phyloP scores from a whole-genome alignment of 2,113 vertebrate species.

The Menidia beryllina region DNA sequence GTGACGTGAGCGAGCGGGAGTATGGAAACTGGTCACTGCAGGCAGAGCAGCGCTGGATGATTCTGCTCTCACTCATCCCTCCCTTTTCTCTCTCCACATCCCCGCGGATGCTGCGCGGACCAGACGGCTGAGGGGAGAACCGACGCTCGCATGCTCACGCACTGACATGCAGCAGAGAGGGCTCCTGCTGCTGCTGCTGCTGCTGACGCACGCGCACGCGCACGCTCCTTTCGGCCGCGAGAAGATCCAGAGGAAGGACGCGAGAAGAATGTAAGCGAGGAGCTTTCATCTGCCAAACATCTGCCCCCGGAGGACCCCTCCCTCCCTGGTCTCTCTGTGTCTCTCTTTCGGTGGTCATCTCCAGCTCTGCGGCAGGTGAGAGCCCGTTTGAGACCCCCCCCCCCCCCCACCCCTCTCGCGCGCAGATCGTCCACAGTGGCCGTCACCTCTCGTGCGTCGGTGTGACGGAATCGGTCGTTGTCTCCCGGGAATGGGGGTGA shows the following conservation, averaged over 20 bases:
- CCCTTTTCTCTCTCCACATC: constrained; percentile 28
- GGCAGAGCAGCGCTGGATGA: constrained; percentile 57
- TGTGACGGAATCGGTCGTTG: constrained; percentile 10
- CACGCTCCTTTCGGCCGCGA: constrained; percentile 17
- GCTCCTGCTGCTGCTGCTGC: constrained; percentile 31
- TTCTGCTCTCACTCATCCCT: constrained; percentile 31
- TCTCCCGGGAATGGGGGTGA: constrained; percentile 10
- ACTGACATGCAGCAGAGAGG: constrained; percentile 45
- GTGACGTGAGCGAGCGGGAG: constrained; percentile 71
- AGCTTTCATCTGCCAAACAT: constrained; percentile 57
- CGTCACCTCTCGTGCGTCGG: neutral
- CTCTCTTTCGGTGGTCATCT: constrained; percentile 6
- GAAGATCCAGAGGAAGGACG: constrained; percentile 29
- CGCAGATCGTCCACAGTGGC: no score
- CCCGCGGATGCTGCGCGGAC: constrained; percentile 53
- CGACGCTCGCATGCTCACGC: constrained; percentile 41
- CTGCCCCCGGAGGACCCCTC: constrained; percentile 43
- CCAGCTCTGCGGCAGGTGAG: constrained; percentile 75
- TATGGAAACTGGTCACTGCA: constrained; percentile 78
- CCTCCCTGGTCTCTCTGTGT: no score
- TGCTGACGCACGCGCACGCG: neutral
- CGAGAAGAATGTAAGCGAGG: constrained; percentile 41
- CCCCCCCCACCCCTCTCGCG: no score
- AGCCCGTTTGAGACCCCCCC: constrained; percentile 47
- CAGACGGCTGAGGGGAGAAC: constrained; percentile 50